Conservation (phyloP, 2,113 vertebrate genomes). For the Irena cyanogastra region DNA sequence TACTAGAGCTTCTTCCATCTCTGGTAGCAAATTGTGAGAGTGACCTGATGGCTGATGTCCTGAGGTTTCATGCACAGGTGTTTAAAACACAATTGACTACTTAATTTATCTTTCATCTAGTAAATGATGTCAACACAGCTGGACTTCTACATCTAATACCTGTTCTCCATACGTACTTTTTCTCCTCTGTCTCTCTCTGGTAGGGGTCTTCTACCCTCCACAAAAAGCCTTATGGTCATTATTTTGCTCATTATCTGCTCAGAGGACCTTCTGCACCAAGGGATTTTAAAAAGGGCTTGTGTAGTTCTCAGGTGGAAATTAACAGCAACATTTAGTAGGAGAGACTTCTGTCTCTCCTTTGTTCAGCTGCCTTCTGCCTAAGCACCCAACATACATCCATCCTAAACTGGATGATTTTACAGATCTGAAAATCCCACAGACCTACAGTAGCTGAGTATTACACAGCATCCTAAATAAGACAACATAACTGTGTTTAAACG, state of each 20-base stretch:
- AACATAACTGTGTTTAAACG: neutral
- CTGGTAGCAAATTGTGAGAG: neutral
- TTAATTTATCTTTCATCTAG: neutral
- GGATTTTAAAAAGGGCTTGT: neutral
- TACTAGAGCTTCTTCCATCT: neutral
- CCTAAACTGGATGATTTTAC: neutral
- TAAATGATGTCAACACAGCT: neutral
- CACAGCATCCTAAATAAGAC: neutral
- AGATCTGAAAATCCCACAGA: neutral
- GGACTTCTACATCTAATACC: neutral
- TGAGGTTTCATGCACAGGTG: neutral
- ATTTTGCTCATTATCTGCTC: neutral
- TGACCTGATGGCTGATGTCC: neutral
- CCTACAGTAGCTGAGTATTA: neutral
- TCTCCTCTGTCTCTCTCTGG: neutral
- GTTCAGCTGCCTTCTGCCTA: neutral
- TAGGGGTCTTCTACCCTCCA: neutral
- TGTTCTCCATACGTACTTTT: neutral
- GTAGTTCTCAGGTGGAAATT: neutral
- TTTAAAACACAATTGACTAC: neutral
- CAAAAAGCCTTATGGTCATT: neutral
- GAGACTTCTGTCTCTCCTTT: neutral
- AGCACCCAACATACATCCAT: neutral
- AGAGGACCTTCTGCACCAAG: neutral
- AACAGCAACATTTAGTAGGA: neutral